Percentiles rank a stretch among this genome's conserved stretches.
Conservation (phyloP, 2,797 vertebrate genomes). For the Melopsittacus undulatus region DNA sequence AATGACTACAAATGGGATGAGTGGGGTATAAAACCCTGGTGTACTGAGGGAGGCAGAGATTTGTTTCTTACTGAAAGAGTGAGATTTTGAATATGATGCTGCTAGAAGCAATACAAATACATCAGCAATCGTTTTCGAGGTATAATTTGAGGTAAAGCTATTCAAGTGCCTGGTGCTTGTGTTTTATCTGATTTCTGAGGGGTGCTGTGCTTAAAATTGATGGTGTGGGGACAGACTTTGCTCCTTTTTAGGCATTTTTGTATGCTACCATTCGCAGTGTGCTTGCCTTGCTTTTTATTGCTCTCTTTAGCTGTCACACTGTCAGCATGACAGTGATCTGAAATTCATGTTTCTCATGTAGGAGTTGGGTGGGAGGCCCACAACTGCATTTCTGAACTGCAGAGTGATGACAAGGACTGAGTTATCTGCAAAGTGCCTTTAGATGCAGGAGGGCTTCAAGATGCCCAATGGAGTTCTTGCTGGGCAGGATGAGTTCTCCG, state of each 20-base stretch:
- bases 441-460: not conserved
- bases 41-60: not conserved
- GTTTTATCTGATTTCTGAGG: not conserved
- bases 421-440: not conserved
- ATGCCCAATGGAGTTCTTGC: not conserved
- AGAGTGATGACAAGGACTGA: not conserved
- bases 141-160: not conserved
- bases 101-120: not conserved
- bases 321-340: conserved; percentile 1
- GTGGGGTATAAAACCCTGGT: not conserved
- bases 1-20: not conserved
- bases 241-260: not conserved
- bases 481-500: not conserved
- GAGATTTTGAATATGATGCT: not conserved
- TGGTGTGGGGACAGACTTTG: not conserved
- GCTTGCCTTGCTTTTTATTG: not conserved
- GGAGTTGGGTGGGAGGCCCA: conserved; percentile 27
- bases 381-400: not conserved
- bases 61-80: not conserved
- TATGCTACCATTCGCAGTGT: fast-evolving
- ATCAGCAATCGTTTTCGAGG: not conserved
- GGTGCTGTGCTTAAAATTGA: not conserved
- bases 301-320: not conserved
- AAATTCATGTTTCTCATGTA: not conserved
- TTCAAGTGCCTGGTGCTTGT: not conserved